phyloP scores from a whole-genome alignment of 1,140 invertebrate species.

The Meloidogyne exigua region DNA sequence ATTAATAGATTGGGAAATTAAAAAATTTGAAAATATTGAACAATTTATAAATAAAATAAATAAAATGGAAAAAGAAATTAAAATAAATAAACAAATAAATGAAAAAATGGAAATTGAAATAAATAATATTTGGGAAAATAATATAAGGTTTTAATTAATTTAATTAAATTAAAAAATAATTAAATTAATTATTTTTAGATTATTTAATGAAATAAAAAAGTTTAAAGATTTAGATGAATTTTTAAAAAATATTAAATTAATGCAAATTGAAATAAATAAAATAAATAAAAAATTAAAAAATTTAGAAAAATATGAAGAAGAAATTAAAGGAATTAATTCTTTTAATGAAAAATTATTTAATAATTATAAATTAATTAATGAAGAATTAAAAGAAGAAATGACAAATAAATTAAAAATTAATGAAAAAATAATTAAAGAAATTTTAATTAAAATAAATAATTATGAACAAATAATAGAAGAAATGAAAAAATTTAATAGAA shows the following conservation, averaged over 20 bases:
- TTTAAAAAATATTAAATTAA: neutral
- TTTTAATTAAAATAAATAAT: neutral
- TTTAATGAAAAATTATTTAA: neutral
- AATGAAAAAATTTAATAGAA: neutral
- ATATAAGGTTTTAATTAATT: neutral
- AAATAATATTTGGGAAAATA: constrained; percentile 5
- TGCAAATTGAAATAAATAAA: neutral
- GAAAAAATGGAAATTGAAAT: neutral
- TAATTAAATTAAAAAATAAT: neutral
- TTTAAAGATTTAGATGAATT: neutral
- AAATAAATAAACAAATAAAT: neutral
- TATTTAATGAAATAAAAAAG: neutral
- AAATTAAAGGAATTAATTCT: neutral
- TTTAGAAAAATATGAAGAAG: constrained; percentile 5
- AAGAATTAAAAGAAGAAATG: neutral
- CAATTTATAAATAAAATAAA: constrained; percentile 6
- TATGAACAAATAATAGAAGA: neutral
- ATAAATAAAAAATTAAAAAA: neutral
- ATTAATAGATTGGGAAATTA: neutral
- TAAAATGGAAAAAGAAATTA: neutral
- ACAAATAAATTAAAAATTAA: neutral
- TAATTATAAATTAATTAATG: neutral
- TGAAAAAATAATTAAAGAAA: neutral
- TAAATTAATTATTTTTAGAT: neutral
- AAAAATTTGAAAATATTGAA: constrained; percentile 1